phyloP scores from a whole-genome alignment of 2,888 invertebrate genomes.

The Notodonta dromedarius region DNA sequence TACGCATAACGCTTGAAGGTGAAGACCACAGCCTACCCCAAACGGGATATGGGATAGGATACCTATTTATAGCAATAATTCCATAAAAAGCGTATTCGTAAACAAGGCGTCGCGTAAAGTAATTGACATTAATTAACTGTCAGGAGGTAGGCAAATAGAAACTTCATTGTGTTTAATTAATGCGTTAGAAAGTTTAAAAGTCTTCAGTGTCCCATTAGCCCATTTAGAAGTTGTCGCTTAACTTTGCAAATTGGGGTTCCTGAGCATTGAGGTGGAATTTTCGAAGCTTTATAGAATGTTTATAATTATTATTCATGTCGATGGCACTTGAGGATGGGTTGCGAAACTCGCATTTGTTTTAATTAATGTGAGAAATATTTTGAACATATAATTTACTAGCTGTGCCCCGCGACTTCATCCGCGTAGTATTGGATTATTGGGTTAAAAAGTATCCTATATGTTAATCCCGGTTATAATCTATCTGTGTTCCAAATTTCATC shows the following conservation, averaged over 20 bases:
- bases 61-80: not conserved
- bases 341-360: conserved; percentile 18
- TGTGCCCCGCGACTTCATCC: too few relatives aligned
- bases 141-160: conserved; percentile 20
- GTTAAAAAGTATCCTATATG: too few relatives aligned
- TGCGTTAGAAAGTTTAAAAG: conserved; percentile 45
- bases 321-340: conserved; percentile 13
- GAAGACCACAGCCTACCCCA: too few relatives aligned
- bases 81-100: conserved; percentile 8
- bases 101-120: conserved; percentile 18
- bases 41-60: too few relatives aligned
- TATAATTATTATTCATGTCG: conserved; percentile 24
- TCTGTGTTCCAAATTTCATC: too few relatives aligned
- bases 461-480: too few relatives aligned
- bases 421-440: too few relatives aligned
- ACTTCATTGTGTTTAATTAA: conserved; percentile 44
- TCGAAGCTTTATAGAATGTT: conserved; percentile 22
- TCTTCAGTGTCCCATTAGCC: conserved; percentile 43
- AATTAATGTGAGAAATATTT: conserved; percentile 11
- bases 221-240: conserved; percentile 41
- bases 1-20: too few relatives aligned
- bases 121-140: conserved; percentile 27
- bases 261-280: conserved; percentile 33
- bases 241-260: conserved; percentile 39
- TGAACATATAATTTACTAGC: not conserved